Base-by-base conservation (phyloP, 2,113 vertebrate species). In the Gobius niger region DNA sequence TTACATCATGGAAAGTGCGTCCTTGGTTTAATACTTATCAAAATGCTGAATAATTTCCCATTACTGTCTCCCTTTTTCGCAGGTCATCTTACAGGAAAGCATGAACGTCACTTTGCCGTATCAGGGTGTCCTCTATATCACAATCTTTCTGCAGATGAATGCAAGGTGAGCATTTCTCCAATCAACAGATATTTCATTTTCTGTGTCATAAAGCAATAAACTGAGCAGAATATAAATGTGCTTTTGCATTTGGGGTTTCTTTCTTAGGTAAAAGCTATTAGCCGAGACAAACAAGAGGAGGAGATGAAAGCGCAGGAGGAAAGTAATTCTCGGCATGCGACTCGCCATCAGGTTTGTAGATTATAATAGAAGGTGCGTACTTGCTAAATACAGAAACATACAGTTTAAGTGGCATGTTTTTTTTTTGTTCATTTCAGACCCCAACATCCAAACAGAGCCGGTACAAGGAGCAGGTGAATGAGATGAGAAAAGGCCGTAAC, bases 1-100 rank as follows among this genome's bases (percentile, higher is more conserved):
- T 12, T 16, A 24, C 1, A 4, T 42, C 13, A 24, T 47, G 13
- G 46, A 10, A 16, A 69, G 9, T 14, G 1, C 41, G 18, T 4
- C 15, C 16, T 44, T 40, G 24, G 54, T 14, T 57, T 41, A 34
- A n/a, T 51, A 15, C 49, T 15, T 16, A 24, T 11, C 18, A 24
- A 5, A 19, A 54, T 10, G 24, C 53, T 57, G 24, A 40, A 57
- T 63, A 24, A 0, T 65, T 0, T 34, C 12, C 2, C 65, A 0
- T 18, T 47, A 65, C 46, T 72, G 4, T 75, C 13, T 13, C 1
- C 47, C 24, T 77, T 34, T 34, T 34, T 34, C 24, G 0, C 40
- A 99, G 98, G 98, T 56, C 98, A 99, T 63, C 91, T 99, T 47
- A 99, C 98, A 11, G 98, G 98, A 70, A 99, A 98, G 78, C 98